Percentiles rank a stretch among this genome's conserved stretches.
These are phyloP conservation scores for Nycticebus coucang DNA, from an alignment of 2,113 vertebrate genomes.

Conservation along the genomic window DNA sequence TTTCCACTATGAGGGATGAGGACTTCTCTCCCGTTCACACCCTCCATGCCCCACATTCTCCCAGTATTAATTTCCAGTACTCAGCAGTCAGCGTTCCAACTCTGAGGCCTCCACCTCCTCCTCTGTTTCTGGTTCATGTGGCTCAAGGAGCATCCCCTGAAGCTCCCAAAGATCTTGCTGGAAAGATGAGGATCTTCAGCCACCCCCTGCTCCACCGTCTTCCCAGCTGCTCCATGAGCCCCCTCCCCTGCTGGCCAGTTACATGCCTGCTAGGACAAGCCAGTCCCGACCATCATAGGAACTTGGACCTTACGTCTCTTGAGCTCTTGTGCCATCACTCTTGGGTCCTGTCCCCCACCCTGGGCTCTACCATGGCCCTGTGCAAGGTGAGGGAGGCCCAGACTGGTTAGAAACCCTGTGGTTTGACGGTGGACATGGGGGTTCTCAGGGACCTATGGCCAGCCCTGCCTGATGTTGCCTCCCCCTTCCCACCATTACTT, in stretches of 20 bases:
- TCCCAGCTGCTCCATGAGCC: not conserved
- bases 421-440: not conserved
- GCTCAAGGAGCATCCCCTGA: not conserved
- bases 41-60: accelerated
- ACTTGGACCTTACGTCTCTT: not conserved
- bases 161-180: not conserved
- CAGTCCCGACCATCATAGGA: accelerated
- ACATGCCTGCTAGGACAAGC: accelerated
- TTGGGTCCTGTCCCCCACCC: not conserved
- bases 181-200: not conserved
- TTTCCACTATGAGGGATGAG: not conserved
- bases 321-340: not conserved
- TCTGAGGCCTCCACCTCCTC: not conserved
- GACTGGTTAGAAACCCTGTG: too few relatives aligned
- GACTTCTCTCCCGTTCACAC: accelerated
- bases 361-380: not conserved
- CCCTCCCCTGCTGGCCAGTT: not conserved
- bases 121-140: not conserved
- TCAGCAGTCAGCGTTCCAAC: not conserved
- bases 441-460: not conserved
- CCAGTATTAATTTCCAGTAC: accelerated
- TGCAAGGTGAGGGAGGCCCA: not conserved
- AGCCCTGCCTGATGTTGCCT: not conserved
- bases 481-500: slow-evolving; percentile 45
- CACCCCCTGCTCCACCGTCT: too few relatives aligned